These are phyloP conservation scores for Lathamus discolor DNA, from an alignment of 2,113 vertebrate genomes.

Conservation along the genomic window DNA sequence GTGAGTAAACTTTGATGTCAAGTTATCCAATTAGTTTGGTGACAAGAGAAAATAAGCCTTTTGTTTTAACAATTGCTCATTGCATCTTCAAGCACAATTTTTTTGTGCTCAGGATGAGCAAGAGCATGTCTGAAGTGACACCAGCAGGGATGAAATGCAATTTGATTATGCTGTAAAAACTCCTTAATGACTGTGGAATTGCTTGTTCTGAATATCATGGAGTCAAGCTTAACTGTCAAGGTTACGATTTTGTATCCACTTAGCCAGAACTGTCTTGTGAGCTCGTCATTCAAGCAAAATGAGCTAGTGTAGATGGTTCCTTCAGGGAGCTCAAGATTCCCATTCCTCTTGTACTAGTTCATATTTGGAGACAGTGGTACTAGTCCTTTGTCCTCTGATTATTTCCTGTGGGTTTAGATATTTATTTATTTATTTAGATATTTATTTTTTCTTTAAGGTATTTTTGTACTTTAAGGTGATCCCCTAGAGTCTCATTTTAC, in stretches of 20 bases:
- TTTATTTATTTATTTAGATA: background rate
- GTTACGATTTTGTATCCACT: background rate
- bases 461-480: background rate
- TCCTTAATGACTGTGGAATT: background rate
- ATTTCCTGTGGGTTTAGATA: background rate
- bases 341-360: background rate
- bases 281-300: background rate
- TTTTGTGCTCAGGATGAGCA: background rate
- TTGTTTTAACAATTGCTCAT: background rate
- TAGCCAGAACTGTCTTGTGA: background rate
- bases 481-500: background rate
- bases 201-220: background rate
- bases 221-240: background rate
- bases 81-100: background rate
- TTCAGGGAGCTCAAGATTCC: background rate
- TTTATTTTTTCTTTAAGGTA: background rate
- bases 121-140: background rate
- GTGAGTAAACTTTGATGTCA: background rate
- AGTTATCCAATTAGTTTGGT: background rate
- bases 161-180: background rate
- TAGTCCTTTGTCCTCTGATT: background rate
- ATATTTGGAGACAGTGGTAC: background rate
- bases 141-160: background rate
- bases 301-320: background rate
- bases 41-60: background rate